Base-by-base conservation (phyloP, 2,797 vertebrate genomes). In the Streptopelia turtur region DNA sequence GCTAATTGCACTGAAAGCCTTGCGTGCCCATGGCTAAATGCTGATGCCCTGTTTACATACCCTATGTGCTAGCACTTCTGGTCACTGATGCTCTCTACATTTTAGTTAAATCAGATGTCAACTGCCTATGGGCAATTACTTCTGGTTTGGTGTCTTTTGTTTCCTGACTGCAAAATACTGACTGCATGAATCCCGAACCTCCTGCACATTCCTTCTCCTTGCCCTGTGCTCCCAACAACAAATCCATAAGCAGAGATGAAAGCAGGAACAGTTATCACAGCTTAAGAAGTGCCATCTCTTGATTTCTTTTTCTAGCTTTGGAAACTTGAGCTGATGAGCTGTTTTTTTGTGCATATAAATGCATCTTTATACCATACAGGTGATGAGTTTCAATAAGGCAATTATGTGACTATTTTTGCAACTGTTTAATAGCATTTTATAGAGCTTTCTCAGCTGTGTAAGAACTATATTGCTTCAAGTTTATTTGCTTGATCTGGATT, bases 311-410 rank as follows among this genome's bases (percentile, higher is more conserved):
- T 74, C 59, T 47, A 12, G 13, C 41, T 87, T 45, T 77, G 31
- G 24, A 65, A 74, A 69, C 3, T 39, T 39, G 5, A 30, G 8
- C 47, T 64, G 31, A 71, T 80, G 47, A 77, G 3, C 22, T 63
- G 8, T 6, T 59, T 74, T 76, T 71, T 65, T 39, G 28, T 50
- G 14, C 22, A 35, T 24, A 50, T 59, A 80, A 70, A 33, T 33
- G 4, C 11, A 27, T 61, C 12, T 64, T 90, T 82, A 37, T 35
- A 71, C 18, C n/a, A 28, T 0, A 0, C 39, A 70, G 0, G 0
- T 53, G 27, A 53, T 4, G 15, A 47, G 24, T 80, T 52, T 53
- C 49, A 61, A 57, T 28, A 66, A 66, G n/a, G 23, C 24, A 63
- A 52, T 68, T 77, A 57, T 49, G 13, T 68, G 11, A 35, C 43